These are phyloP conservation scores for Pardalotus punctatus DNA, from an alignment of 2,113 vertebrate species.

Conservation along the genomic window DNA sequence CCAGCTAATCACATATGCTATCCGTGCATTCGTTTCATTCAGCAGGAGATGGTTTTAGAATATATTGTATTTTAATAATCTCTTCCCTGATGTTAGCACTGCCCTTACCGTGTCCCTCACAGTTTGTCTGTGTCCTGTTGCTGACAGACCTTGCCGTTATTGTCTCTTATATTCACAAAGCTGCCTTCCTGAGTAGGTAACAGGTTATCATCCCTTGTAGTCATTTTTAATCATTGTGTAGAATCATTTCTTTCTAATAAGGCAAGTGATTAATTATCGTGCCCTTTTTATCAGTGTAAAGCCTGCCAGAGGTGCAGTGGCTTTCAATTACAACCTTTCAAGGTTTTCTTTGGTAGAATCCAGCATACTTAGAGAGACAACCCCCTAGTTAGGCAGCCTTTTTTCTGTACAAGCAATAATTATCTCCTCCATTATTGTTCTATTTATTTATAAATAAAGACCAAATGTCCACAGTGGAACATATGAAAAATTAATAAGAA, in stretches of 20 bases:
- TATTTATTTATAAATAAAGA: conserved; percentile 9
- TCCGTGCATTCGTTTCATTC: neutral
- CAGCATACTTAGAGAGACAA: neutral
- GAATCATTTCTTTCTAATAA: conserved; percentile 39
- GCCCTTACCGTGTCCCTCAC: neutral
- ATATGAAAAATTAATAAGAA: neutral
- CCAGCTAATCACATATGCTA: neutral
- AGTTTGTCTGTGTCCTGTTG: neutral
- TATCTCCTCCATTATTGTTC: neutral
- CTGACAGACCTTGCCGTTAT: neutral
- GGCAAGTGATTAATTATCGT: conserved; percentile 22
- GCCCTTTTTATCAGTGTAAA: conserved; percentile 21
- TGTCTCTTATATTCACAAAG: conserved; percentile 11
- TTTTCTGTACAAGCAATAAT: neutral
- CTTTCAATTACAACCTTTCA: conserved; percentile 12
- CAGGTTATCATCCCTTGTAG: conserved; percentile 4
- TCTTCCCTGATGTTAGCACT: neutral
- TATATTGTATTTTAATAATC: neutral
- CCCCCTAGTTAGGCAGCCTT: neutral
- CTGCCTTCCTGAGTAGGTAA: neutral
- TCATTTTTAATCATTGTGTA: conserved; percentile 44
- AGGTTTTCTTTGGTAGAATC: neutral
- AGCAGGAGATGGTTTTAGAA: neutral
- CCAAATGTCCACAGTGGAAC: neutral
- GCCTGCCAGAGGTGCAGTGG: neutral